Conservation (phyloP, 1,140 invertebrate species). For the Tribolium madens region DNA sequence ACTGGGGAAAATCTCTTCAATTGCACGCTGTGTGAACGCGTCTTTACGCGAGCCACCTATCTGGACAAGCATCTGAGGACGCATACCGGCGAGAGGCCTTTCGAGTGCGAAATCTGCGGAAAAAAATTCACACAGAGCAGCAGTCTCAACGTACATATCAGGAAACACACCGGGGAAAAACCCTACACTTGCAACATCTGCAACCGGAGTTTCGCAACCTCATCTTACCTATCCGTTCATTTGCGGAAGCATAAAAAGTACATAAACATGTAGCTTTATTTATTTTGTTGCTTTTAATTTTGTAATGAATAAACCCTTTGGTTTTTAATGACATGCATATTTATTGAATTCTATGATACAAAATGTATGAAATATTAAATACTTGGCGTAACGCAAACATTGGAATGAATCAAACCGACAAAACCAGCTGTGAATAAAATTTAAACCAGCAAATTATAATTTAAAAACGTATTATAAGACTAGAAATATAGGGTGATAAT, state of each 20-base stretch:
- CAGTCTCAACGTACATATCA: conserved; percentile 71
- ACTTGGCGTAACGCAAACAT: neutral
- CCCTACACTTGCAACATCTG: conserved; percentile 62
- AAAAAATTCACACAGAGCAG: conserved; percentile 72
- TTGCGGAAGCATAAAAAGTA: conserved; percentile 53
- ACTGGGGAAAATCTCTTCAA: conserved; percentile 58
- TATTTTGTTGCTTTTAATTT: conserved; percentile 2
- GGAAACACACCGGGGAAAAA: conserved; percentile 64
- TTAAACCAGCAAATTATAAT: neutral
- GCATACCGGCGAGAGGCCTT: conserved; percentile 78
- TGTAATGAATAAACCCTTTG: neutral
- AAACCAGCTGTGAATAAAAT: conserved; percentile 15
- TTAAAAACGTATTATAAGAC: conserved; percentile 35
- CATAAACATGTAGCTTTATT: conserved; percentile 12
- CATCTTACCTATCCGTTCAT: conserved; percentile 51
- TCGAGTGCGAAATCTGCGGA: conserved; percentile 78
- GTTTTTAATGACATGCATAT: conserved; percentile 13
- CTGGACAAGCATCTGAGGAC: conserved; percentile 63
- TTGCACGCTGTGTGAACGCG: conserved; percentile 67
- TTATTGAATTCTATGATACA: conserved; percentile 25
- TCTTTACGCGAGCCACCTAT: conserved; percentile 61
- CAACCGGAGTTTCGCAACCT: conserved; percentile 59
- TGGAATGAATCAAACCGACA: conserved; percentile 20
- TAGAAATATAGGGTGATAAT: conserved; percentile 29
- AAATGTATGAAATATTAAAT: conserved; percentile 38